Percentiles rank a stretch among this genome's conserved stretches.
Conservation (phyloP, 2,797 vertebrate genomes). For the Sitta carolinensis region DNA sequence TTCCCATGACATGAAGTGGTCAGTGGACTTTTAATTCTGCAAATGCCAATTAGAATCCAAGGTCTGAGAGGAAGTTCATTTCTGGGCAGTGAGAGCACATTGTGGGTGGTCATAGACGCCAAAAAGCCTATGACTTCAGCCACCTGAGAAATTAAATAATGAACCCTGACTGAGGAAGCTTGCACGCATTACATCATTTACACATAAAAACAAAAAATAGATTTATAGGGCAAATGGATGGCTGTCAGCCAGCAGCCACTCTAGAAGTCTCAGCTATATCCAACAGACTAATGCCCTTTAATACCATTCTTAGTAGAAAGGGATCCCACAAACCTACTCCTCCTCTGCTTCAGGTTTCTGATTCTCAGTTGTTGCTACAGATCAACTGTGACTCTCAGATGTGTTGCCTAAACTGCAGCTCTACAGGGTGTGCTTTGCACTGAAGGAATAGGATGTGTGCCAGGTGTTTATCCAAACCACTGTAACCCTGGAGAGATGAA, state of each 20-base stretch:
- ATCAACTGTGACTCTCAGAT: background rate
- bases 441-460: background rate
- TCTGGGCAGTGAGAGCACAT: conserved; percentile 32
- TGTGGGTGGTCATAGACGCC: conserved; percentile 26
- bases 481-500: background rate
- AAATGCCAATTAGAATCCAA: conserved; percentile 39
- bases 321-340: background rate
- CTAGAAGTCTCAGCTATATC: background rate
- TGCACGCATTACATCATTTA: conserved; percentile 26
- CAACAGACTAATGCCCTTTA: background rate
- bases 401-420: background rate
- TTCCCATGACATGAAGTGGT: conserved; percentile 51
- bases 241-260: conserved; percentile 13
- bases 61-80: conserved; percentile 48
- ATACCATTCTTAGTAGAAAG: background rate
- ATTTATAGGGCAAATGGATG: conserved; percentile 12
- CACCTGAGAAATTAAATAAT: conserved; percentile 64
- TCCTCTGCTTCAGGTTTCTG: background rate
- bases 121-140: conserved; percentile 32
- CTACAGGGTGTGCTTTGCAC: background rate
- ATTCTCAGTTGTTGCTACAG: background rate
- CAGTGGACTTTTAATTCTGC: conserved; percentile 31
- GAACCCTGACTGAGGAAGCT: conserved; percentile 37
- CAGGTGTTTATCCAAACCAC: background rate
- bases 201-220: conserved; percentile 50